phyloP scores from a whole-genome alignment of 2,797 vertebrate genomes.

The Momotus momota region DNA sequence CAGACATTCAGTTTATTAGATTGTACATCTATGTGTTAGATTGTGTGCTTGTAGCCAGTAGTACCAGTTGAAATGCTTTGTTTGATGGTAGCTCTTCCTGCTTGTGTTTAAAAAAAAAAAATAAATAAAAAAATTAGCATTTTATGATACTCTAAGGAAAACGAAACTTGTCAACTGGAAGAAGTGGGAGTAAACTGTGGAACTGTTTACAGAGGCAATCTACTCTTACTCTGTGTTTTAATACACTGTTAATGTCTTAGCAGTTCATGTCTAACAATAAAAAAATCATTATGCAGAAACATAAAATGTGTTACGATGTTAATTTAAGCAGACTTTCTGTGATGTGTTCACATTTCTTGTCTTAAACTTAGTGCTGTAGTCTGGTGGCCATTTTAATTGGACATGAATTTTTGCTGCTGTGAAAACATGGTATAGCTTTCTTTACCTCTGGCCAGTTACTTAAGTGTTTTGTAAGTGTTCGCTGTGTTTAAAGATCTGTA shows the following conservation, averaged over 20 bases:
- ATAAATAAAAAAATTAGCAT: not conserved
- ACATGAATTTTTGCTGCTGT: not conserved
- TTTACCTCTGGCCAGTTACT: not conserved
- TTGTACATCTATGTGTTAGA: not conserved
- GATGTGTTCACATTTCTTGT: not conserved
- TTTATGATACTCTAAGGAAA: not conserved
- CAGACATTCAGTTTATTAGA: not conserved
- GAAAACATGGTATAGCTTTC: not conserved
- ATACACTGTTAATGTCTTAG: not conserved
- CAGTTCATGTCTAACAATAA: not conserved
- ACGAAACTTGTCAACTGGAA: not conserved
- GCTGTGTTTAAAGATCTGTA: not conserved
- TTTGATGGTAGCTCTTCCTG: not conserved
- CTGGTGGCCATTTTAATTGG: not conserved
- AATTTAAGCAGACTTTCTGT: not conserved
- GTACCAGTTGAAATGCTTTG: not conserved
- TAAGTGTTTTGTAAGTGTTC: not conserved
- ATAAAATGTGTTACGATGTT: not conserved
- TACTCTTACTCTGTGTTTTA: not conserved
- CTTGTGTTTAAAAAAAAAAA: not conserved
- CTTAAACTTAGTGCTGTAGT: not conserved
- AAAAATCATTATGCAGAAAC: not conserved
- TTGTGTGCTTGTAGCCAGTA: not conserved
- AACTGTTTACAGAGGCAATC: not conserved
- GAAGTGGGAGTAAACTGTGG: not conserved